phyloP scores from a whole-genome alignment of 2,113 vertebrate species.

The Triplophysa siluroides region DNA sequence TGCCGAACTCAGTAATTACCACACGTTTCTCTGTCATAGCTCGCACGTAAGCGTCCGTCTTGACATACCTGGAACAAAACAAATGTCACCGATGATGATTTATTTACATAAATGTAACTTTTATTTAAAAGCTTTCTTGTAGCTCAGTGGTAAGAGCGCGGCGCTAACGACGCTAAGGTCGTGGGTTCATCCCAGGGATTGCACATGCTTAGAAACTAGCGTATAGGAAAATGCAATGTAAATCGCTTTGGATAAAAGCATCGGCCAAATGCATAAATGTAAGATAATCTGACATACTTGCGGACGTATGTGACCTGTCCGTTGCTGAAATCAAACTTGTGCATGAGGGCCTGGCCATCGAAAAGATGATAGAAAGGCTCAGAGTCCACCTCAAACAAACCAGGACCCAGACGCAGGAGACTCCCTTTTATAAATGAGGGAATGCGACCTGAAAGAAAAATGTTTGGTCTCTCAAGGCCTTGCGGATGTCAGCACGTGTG shows the following conservation, averaged over 20 bases:
- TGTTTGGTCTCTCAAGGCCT: not conserved
- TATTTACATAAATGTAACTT: not conserved
- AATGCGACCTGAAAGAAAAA: constrained; percentile 77
- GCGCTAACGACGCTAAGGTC: too few species aligned
- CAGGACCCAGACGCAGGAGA: constrained; percentile 92
- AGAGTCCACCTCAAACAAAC: constrained; percentile 90
- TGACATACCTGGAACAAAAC: constrained; percentile 78
- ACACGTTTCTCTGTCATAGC: constrained; percentile 97
- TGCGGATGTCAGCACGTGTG: too few species aligned
- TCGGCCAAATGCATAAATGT: too few species aligned
- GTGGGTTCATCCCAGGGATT: too few species aligned
- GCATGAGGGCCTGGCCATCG: constrained; percentile 95
- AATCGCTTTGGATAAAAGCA: too few species aligned
- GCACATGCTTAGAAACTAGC: too few species aligned
- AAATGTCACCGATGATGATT: not conserved
- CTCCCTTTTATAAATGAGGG: constrained; percentile 90
- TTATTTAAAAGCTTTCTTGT: too few species aligned
- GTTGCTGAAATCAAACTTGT: constrained; percentile 98
- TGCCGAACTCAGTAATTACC: constrained; percentile 95
- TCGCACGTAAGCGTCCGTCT: constrained; percentile 89
- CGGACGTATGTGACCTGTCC: constrained; percentile 91
- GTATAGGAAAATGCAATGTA: too few species aligned
- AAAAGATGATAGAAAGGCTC: constrained; percentile 97
- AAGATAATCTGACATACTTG: constrained; percentile 73
- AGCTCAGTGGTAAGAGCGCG: too few species aligned